Percentiles rank a stretch among this genome's conserved stretches.
Evolutionary conservation across 2,888 invertebrate genomes (phyloP).

Genomic region (Scaptomyza polygonia): DNA sequence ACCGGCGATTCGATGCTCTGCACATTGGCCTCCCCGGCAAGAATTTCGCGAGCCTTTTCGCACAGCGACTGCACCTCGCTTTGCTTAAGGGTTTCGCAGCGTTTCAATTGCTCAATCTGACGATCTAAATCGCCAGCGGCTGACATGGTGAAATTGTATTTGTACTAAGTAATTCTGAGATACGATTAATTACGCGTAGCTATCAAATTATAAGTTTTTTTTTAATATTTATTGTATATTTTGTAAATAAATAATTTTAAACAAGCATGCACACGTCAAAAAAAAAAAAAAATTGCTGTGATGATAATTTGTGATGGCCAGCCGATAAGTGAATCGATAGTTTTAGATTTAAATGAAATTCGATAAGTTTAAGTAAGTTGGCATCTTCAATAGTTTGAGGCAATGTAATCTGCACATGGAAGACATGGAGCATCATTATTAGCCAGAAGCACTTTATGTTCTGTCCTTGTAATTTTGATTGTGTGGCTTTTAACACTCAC

Average conservation of each 20-base stretch:
- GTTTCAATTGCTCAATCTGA: not conserved
- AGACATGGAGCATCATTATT: conserved; percentile 74
- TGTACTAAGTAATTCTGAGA: too few relatives aligned
- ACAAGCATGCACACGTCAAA: not conserved
- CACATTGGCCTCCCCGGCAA: too few relatives aligned
- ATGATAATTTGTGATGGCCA: not conserved
- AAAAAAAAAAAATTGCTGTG: not conserved
- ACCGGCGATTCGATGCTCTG: not conserved
- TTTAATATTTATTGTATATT: not conserved
- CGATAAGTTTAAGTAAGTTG: not conserved
- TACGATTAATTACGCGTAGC: not conserved
- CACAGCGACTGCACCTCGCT: not conserved
- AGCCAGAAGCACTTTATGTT: conserved; percentile 40
- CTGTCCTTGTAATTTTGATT: conserved; percentile 42
- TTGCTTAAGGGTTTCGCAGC: too few relatives aligned
- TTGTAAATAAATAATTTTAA: not conserved
- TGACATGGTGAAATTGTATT: too few relatives aligned
- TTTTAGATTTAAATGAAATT: not conserved
- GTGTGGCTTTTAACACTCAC: conserved; percentile 66
- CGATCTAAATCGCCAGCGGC: too few relatives aligned
- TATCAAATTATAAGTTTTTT: not conserved
- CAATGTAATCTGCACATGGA: conserved; percentile 24
- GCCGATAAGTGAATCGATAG: not conserved
- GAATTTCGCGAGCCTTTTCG: not conserved
- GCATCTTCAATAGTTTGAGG: not conserved